Base-by-base conservation (phyloP, 2,888 invertebrate species). In the Aethes cnicana region DNA sequence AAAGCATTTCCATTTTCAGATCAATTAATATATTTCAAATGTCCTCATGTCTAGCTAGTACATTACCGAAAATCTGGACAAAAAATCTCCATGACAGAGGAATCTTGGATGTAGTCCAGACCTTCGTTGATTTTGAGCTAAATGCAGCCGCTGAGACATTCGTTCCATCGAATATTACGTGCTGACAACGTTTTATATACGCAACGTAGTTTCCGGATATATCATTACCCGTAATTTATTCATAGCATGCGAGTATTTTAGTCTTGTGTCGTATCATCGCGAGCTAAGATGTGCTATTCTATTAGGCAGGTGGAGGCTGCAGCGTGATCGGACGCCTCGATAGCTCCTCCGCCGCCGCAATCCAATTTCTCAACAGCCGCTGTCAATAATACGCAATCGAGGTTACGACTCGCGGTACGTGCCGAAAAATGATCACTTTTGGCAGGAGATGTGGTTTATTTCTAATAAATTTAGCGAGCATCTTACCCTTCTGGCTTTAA, bases 81-180 rank as follows among this genome's bases (percentile, higher is more conserved):
- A 52, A 39, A 44, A 42, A 26, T 39, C 37, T 52, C 43, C 44
- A 52, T 44, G 50, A 32, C 50, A 23, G 44, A 39, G 50, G 16
- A 46, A 39, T 52, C 44, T 52, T 52, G 52, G 52, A 52, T 52
- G 33, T 16, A 52, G 44, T 52, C 52, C 52, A 52, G 52, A 46
- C 52, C 52, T 52, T 52, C 46, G 39, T 11, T 17, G 25, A 17
- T 37, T 39, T 52, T 52, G 30, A 18, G 44, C 52, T 52, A 52
- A 52, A 52, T 52, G 37, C 44, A 52, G 52, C 36, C 44, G 46
- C n/a, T 46, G 46, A 46, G 50, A 52, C 33, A 52, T 46, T 46
- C 30, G 16, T 43, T 32, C 37, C 32, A 25, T 28, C 41, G 28
- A 42, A 52, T 52, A 18, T 52, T 37, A 44, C 47, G 30, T 21